A percentile compares a stretch with the other conserved stretches of the same genome.
These are phyloP conservation scores for Gambusia yucatana DNA, from an alignment of 2,797 vertebrate species.

Conservation along the genomic window DNA sequence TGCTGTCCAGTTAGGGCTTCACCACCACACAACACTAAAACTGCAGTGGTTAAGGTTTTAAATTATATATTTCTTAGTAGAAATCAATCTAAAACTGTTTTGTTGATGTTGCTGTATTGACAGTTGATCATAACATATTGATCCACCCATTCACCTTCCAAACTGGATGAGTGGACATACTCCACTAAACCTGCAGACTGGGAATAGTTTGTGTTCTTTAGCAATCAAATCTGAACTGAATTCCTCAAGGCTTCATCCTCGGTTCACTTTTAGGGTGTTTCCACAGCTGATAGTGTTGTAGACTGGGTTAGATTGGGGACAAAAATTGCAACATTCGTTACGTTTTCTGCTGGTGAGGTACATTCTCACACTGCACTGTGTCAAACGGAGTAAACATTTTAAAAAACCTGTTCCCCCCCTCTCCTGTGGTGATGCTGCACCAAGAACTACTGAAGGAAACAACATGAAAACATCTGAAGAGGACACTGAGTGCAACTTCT, in stretches of 20 bases:
- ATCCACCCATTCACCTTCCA: background rate
- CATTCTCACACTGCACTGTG: no score
- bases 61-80: background rate
- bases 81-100: background rate
- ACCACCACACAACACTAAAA: background rate
- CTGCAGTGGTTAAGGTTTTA: background rate
- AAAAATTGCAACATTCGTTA: no score
- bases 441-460: no score
- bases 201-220: background rate
- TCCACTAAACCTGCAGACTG: background rate
- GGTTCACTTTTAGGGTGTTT: background rate
- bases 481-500: no score
- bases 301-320: no score
- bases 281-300: no score
- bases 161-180: background rate
- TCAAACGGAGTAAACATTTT: no score
- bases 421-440: no score
- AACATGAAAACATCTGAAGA: no score
- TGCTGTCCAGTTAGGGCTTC: background rate
- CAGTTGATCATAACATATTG: background rate
- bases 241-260: background rate
- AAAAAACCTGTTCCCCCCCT: no score
- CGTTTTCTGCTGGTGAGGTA: no score
- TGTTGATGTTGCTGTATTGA: background rate
- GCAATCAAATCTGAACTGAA: background rate